Evolutionary conservation across 2,797 vertebrate species (phyloP), one percentile per base, ranked within the genome.

Genomic region (Microtus agrestis): DNA sequence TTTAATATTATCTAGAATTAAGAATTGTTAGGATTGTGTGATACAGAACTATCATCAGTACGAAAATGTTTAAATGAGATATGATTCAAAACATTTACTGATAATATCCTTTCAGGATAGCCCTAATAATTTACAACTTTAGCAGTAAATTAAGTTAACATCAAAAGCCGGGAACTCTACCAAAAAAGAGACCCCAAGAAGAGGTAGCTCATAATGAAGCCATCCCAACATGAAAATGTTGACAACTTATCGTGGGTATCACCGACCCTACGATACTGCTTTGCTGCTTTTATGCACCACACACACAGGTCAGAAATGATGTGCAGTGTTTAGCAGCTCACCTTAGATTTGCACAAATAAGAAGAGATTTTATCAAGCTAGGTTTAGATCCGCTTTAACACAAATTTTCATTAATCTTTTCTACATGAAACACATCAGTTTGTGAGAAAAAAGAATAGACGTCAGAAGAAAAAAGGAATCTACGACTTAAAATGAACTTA

Each of bases 301-400:
- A 67, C 21, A 59, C 23, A 10, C 8, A 91, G 81, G 59, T 81
- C 81, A 92, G 88, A 96, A 51, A 1, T 31, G 37, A 76, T 27
- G 21, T 31, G 23, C 77, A 71, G 54, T 23, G 79, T 89, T 95
- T 69, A 91, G 61, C 27, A 93, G 77, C n/a, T 5, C 9, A 89
- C 15, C 51, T 87, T 74, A 81, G 8, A 56, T 25, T 88, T 86
- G 86, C 56, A 90, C 31, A 91, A 80, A 88, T 69, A 81, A 77
- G 78, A 94, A 77, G 37, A 91, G 25, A 85, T 95, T 94, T 93
- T 95, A 69, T 81, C 79, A 95, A 91, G 7, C 21, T 63, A 95
- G 69, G n/a, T 27, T 69, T 94, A 94, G 79, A 6, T 73, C 27
- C 88, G 31, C 40, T 23, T 8, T 19, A 69, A 37, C 13, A 81